These are phyloP conservation scores for Drosophila siamana DNA, from an alignment of 2,888 invertebrate species.

Conservation along the genomic window DNA sequence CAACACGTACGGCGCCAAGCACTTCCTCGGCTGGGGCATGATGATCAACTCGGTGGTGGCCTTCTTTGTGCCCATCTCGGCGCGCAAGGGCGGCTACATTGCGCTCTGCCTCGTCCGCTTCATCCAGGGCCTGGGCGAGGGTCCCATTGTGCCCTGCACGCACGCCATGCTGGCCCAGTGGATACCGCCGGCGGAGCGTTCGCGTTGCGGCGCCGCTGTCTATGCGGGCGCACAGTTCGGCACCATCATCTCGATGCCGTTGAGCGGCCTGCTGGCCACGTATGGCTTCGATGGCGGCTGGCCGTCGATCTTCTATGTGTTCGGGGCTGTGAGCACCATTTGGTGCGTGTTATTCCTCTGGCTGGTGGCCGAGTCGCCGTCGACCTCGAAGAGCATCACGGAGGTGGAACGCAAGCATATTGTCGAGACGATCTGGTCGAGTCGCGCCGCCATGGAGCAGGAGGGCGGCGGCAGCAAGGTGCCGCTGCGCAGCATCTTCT, in stretches of 20 bases:
- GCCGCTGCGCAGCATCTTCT: conserved; percentile 92
- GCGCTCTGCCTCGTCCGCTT: conserved; percentile 92
- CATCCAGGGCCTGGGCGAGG: conserved; percentile 95
- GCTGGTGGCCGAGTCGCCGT: conserved; percentile 27
- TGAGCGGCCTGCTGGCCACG: conserved; percentile 92
- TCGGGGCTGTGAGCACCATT: conserved; percentile 91
- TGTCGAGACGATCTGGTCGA: conserved; percentile 14
- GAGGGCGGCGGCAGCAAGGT: conserved; percentile 90
- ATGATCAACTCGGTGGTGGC: conserved; percentile 94
- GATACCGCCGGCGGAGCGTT: conserved; percentile 95
- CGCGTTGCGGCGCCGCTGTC: conserved; percentile 94
- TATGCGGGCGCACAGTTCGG: conserved; percentile 95
- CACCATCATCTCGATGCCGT: conserved; percentile 94
- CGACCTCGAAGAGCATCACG: conserved; percentile 6
- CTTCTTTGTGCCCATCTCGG: conserved; percentile 92
- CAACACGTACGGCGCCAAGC: conserved; percentile 93
- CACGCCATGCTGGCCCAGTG: conserved; percentile 95
- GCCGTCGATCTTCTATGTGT: conserved; percentile 95
- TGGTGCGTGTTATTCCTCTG: conserved; percentile 86
- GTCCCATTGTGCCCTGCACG: conserved; percentile 90
- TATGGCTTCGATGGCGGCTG: conserved; percentile 91
- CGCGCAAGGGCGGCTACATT: conserved; percentile 88
- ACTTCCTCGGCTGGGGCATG: conserved; percentile 94
- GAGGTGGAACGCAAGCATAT: conserved; percentile 11
- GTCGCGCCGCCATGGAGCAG: neutral